Evolutionary conservation across 2,888 invertebrate genomes (phyloP).

Genomic region (Drosophila stalkeri): DNA sequence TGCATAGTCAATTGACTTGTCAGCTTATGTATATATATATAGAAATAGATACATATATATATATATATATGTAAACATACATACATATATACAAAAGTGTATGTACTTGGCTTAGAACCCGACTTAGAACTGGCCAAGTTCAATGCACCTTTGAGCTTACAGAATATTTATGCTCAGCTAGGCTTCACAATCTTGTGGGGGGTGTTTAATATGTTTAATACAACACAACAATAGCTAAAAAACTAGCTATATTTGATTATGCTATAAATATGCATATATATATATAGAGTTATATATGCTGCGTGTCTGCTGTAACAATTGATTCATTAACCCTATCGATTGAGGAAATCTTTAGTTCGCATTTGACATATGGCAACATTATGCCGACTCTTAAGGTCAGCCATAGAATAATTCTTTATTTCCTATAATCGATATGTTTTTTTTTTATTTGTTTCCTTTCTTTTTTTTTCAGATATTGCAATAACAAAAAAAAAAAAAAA

Average conservation of each 20-base stretch:
- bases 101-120: constrained; percentile 14
- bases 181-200: background rate
- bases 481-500: constrained; percentile 3
- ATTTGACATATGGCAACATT: constrained; percentile 12
- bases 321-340: constrained; percentile 22
- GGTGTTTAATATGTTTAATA: background rate
- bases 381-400: constrained; percentile 27
- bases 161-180: constrained; percentile 20
- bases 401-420: constrained; percentile 30
- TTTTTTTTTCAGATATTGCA: background rate
- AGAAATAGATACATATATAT: background rate
- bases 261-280: constrained; percentile 3
- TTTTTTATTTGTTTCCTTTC: background rate
- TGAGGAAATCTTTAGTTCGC: constrained; percentile 22
- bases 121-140: constrained; percentile 18
- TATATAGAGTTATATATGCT: background rate
- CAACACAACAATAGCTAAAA: background rate
- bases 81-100: background rate
- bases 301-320: constrained; percentile 8
- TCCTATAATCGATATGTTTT: background rate
- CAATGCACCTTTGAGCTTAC: constrained; percentile 37
- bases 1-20: constrained; percentile 57
- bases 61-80: background rate
- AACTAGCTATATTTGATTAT: background rate
- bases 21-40: background rate